Evolutionary conservation across 2,888 invertebrate genomes (phyloP).

Genomic region (Pristionchus arcanus): DNA sequence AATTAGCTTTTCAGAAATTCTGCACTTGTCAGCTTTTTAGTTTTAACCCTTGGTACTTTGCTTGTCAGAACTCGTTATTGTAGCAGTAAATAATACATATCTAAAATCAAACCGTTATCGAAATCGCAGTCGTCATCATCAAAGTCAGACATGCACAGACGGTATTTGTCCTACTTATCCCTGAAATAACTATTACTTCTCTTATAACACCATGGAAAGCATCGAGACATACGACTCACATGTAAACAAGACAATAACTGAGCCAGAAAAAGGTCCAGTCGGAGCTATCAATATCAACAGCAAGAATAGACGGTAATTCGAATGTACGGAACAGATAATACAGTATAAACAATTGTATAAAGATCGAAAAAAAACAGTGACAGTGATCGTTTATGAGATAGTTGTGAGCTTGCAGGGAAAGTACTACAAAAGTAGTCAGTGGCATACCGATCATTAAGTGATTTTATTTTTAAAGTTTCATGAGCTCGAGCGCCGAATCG

Average conservation of each 20-base stretch:
- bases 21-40: not conserved
- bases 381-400: too few relatives aligned
- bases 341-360: too few relatives aligned
- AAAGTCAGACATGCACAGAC: slow-evolving; percentile 50
- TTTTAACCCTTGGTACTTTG: not conserved
- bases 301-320: not conserved
- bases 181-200: not conserved
- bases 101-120: slow-evolving; percentile 59
- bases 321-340: not conserved
- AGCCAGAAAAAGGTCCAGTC: not conserved
- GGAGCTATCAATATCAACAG: not conserved
- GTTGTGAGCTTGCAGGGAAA: too few relatives aligned
- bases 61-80: not conserved
- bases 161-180: not conserved
- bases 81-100: not conserved
- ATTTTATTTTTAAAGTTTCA: too few relatives aligned
- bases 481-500: too few relatives aligned
- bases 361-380: too few relatives aligned
- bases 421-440: too few relatives aligned
- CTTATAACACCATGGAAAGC: not conserved
- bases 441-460: too few relatives aligned
- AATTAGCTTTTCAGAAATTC: not conserved
- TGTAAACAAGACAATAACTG: not conserved
- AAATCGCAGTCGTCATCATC: slow-evolving; percentile 64
- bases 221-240: not conserved